Base-by-base conservation (phyloP, 2,888 invertebrate genomes). In the Eupithecia subfuscata region DNA sequence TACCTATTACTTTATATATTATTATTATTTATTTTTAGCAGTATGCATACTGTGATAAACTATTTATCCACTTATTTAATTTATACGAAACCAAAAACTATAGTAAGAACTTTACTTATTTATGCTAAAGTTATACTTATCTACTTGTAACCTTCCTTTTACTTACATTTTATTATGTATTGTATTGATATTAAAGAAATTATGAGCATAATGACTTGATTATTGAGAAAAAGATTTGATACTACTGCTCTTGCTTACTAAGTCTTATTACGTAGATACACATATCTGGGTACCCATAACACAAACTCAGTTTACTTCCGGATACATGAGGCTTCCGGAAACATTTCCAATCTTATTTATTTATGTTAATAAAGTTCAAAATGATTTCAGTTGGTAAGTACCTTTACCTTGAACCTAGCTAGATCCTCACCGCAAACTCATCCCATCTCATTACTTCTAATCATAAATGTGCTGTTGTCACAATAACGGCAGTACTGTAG, bases 1-100 rank as follows among this genome's bases (percentile, higher is more conserved):
- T 37, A 37, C n/a, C n/a, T n/a, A n/a, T n/a, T n/a, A n/a, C n/a
- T n/a, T 7, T 7, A 40, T 40, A 40, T 48, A n/a, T 48, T 71
- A 25, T 76, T 64, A 9, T 25, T 70, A 34, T 77, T 18, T 76
- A 70, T 78, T 78, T 63, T 16, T 75, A 84, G 92, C 91, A 85
- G 91, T 92, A 92, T 91, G 82, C 84, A 73, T 89, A 83, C 92
- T 92, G 92, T 92, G 92, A 92, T 92, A 90, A 83, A 82, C 77
- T 30, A 40, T 69, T 77, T 73, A 78, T 78, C 71, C 74, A 34
- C 30, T 40, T 65, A 25, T 75, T 71, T 80, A 79, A 67, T 48
- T 43, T 83, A 69, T 71, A 67, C 74, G 69, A 79, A 78, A 84
- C 82, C 84, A 85, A 83, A 85, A 82, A 84, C 73, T 79, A 78